Base-by-base conservation (phyloP, 2,113 vertebrate genomes). In the Halcyon malimbica region DNA sequence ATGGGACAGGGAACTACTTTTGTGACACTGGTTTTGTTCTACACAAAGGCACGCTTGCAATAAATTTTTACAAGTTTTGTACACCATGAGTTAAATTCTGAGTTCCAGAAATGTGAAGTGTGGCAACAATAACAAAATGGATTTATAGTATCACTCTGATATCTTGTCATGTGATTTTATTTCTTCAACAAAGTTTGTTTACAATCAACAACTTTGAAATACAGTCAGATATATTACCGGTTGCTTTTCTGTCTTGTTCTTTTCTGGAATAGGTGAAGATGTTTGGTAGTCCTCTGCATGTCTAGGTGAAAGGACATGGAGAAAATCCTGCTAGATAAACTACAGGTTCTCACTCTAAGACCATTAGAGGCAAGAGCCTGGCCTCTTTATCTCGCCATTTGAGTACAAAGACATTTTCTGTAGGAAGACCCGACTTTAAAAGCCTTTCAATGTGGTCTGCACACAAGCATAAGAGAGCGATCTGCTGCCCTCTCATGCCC, bases 51-150 rank as follows among this genome's bases (percentile, higher is more conserved):
- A 95, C 46, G 78, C 94, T 96, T 97, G 97, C 97, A 96, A 95
- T 96, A 96, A 94, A 95, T 96, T 97, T 96, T 97, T 97, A 97
- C 93, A 68, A 90, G 87, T 97, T 97, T 96, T 97, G 80, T 94
- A 93, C 73, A 89, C 95, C 94, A 83, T 89, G 92, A 95, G 96
- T 92, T 97, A 86, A 96, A 95, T 92, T 95, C 96, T 60, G 7
- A 87, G 88, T 97, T 97, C 93, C 86, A 83, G 95, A 95, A 94
- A 87, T 80, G 94, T 97, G 95, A 97, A 92, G 86, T 95, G 85
- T 90, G 96, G 83, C 92, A 92, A 97, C 92, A 94, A 95, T 44
- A 93, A 97, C 83, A 95, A 88, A 96, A 91, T 90, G 90, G 91
- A 83, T 97, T 96, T 97, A 86, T 94, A 93, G 87, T 96, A 91